Evolutionary conservation across 2,113 vertebrate genomes (phyloP).

Genomic region (Sceloporus undulatus): DNA sequence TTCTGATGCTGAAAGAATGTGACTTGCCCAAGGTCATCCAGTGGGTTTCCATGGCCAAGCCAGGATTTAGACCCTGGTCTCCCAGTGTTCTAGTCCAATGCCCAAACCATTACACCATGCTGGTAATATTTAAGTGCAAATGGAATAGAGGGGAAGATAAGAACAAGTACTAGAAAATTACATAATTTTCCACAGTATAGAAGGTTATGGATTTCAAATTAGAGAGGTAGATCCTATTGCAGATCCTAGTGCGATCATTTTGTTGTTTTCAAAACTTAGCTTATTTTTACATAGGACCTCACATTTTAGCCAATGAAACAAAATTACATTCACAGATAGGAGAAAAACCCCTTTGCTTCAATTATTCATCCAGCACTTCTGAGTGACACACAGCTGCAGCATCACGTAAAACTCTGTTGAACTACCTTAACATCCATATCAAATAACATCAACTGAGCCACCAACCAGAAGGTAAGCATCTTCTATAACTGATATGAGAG

Average conservation of each 20-base stretch:
- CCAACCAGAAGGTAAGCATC: slow-evolving; percentile 52
- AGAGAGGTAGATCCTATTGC: background rate
- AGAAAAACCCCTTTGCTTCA: background rate
- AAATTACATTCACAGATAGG: background rate
- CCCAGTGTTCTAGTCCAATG: no score
- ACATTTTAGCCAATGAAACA: background rate
- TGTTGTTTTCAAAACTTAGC: no score
- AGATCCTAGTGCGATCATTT: background rate
- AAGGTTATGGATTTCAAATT: background rate
- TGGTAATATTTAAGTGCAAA: background rate
- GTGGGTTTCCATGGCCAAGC: no score
- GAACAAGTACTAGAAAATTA: background rate
- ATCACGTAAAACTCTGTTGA: slow-evolving; percentile 57
- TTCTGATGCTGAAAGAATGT: no score
- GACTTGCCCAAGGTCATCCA: no score
- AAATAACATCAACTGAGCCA: slow-evolving; percentile 55
- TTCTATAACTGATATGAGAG: background rate
- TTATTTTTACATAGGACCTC: background rate
- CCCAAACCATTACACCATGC: no score
- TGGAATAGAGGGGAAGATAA: background rate
- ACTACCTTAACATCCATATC: slow-evolving; percentile 42
- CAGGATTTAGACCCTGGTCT: no score
- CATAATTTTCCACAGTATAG: background rate
- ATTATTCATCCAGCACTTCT: background rate
- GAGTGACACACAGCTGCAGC: slow-evolving; percentile 21